These are phyloP conservation scores for Leguminivora glycinivorella DNA, from an alignment of 1,140 invertebrate genomes.

Conservation along the genomic window DNA sequence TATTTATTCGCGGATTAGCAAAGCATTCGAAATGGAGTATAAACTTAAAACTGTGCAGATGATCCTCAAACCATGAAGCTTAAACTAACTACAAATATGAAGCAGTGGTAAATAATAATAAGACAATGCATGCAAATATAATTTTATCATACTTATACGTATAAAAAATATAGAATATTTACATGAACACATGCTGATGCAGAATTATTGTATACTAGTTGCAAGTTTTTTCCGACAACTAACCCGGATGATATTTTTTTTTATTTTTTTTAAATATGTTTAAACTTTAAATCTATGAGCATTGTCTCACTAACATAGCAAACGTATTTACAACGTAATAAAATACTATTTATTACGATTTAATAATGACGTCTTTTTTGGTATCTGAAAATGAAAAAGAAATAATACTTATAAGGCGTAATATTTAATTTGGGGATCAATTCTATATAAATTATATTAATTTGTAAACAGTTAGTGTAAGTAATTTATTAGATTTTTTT, in stretches of 20 bases:
- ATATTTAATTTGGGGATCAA: neutral
- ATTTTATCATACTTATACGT: neutral
- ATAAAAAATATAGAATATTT: neutral
- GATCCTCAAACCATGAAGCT: neutral
- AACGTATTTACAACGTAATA: slow-evolving; percentile 48
- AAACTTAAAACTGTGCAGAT: neutral
- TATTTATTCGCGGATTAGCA: too few species aligned
- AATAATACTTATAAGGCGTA: slow-evolving; percentile 33
- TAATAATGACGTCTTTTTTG: slow-evolving; percentile 64
- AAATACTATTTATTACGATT: slow-evolving; percentile 53
- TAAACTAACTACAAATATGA: neutral
- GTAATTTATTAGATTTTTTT: too few species aligned
- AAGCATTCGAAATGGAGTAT: too few species aligned
- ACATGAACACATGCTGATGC: neutral
- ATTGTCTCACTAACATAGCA: slow-evolving; percentile 30
- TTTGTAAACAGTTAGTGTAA: too few species aligned
- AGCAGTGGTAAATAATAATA: neutral
- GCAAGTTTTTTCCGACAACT: neutral
- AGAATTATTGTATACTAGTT: neutral
- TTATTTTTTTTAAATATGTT: neutral
- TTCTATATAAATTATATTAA: neutral
- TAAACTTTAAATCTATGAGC: neutral
- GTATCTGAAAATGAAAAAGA: slow-evolving; percentile 61
- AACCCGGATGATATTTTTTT: neutral
- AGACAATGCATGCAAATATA: neutral